Evolutionary conservation across 2,888 invertebrate genomes (phyloP).

Genomic region (Drosophila lacicola): DNA sequence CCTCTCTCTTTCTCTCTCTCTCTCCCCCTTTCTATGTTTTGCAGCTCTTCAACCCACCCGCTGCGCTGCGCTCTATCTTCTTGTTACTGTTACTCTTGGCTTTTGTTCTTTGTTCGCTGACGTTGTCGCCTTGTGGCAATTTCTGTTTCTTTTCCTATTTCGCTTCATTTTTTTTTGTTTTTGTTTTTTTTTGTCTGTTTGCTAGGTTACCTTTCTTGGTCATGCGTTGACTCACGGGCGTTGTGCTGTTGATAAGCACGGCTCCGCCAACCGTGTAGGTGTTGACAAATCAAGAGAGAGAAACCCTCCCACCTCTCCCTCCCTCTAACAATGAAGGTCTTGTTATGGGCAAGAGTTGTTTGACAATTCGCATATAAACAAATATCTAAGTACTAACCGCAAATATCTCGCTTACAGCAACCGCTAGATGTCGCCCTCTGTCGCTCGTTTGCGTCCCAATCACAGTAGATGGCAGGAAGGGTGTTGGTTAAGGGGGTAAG

Average conservation of each 20-base stretch:
- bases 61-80: constrained; percentile 17
- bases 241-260: constrained; percentile 66
- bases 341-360: constrained; percentile 28
- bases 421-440: constrained; percentile 1
- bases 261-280: constrained; percentile 56
- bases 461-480: neutral
- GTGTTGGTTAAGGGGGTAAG: constrained; percentile 20
- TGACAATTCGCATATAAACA: constrained; percentile 27
- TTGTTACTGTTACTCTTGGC: constrained; percentile 46
- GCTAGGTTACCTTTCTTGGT: constrained; percentile 74
- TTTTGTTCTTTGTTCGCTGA: constrained; percentile 58
- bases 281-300: constrained; percentile 38
- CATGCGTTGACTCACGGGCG: constrained; percentile 73
- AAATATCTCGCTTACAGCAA: constrained; percentile 55
- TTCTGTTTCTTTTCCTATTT: constrained; percentile 55
- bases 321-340: constrained; percentile 51
- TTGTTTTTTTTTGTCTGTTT: constrained; percentile 40
- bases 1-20: constrained; percentile 5
- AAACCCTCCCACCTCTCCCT: neutral
- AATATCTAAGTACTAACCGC: constrained; percentile 48
- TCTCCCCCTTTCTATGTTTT: constrained; percentile 4
- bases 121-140: constrained; percentile 64
- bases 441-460: neutral
- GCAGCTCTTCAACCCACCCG: constrained; percentile 1
- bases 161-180: constrained; percentile 19